Percentiles rank a stretch among this genome's conserved stretches.
Evolutionary conservation across 1,140 invertebrate genomes (phyloP).

Genomic region (Caenorhabditis brenneri): DNA sequence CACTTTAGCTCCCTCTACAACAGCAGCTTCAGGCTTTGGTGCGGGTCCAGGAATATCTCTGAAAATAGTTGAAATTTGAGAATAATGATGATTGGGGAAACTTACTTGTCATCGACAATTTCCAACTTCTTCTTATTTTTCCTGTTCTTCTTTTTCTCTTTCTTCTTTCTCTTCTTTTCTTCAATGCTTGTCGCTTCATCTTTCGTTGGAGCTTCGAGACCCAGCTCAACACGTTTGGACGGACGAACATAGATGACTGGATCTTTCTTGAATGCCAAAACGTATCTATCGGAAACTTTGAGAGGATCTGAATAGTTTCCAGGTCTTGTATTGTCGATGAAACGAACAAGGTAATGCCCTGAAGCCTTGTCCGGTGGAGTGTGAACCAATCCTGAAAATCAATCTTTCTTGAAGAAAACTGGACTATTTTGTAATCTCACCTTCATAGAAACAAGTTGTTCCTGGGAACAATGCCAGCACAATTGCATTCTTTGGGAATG

Average conservation of each 20-base stretch:
- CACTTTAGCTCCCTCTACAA: neutral
- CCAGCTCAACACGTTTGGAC: neutral
- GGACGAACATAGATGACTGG: neutral
- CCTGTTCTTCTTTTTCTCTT: neutral
- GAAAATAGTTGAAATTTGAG: neutral
- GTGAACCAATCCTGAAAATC: neutral
- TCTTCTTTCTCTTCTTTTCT: neutral
- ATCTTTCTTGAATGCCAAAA: neutral
- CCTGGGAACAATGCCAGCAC: neutral
- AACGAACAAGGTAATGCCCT: neutral
- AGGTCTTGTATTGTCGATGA: neutral
- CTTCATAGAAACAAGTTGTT: constrained; percentile 19
- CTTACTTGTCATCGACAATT: constrained; percentile 1
- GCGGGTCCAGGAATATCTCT: neutral
- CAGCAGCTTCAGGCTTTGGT: neutral
- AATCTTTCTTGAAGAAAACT: neutral
- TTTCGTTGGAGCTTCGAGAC: neutral
- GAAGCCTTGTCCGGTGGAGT: neutral
- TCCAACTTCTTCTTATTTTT: neutral
- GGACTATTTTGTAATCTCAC: too few species aligned
- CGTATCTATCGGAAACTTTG: neutral
- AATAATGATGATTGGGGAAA: neutral
- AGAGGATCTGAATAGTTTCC: neutral
- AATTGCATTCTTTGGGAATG: neutral
- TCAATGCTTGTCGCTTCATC: neutral